These are phyloP conservation scores for Pollenia amentaria DNA, from an alignment of 2,888 invertebrate species.

Conservation along the genomic window DNA sequence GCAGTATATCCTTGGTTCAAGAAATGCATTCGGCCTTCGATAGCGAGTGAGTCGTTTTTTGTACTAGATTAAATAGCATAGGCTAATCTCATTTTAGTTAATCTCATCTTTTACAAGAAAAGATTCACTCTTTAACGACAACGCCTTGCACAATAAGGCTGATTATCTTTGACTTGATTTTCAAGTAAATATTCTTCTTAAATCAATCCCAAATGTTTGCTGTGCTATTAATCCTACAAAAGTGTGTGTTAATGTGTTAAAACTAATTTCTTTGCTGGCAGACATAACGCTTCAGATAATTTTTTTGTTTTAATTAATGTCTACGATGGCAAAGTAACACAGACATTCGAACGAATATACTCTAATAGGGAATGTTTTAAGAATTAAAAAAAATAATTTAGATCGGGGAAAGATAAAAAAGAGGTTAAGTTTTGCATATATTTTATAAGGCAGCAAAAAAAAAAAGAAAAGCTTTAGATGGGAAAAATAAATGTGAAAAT, in stretches of 20 bases:
- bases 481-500: not conserved
- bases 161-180: too few species aligned
- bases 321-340: slow-evolving; percentile 30
- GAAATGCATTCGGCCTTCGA: too few species aligned
- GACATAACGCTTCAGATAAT: slow-evolving; percentile 75
- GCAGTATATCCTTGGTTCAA: too few species aligned
- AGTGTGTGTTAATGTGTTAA: slow-evolving; percentile 39
- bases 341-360: not conserved
- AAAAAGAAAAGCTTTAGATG: not conserved
- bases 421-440: not conserved
- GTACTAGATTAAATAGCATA: too few species aligned
- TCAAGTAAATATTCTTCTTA: not conserved
- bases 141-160: too few species aligned
- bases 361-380: not conserved
- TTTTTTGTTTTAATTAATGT: slow-evolving; percentile 76
- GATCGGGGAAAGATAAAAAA: not conserved
- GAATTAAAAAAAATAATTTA: not conserved
- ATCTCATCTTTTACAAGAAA: too few species aligned
- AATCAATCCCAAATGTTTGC: not conserved
- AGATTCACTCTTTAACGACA: too few species aligned
- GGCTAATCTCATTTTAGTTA: too few species aligned
- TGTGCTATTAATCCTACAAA: slow-evolving; percentile 1
- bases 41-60: too few species aligned
- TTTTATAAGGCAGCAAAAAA: not conserved
- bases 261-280: slow-evolving; percentile 74